Evolutionary conservation across 2,797 vertebrate species (phyloP), one percentile per base, ranked within the genome.

Genomic region (Siniperca obscura): DNA sequence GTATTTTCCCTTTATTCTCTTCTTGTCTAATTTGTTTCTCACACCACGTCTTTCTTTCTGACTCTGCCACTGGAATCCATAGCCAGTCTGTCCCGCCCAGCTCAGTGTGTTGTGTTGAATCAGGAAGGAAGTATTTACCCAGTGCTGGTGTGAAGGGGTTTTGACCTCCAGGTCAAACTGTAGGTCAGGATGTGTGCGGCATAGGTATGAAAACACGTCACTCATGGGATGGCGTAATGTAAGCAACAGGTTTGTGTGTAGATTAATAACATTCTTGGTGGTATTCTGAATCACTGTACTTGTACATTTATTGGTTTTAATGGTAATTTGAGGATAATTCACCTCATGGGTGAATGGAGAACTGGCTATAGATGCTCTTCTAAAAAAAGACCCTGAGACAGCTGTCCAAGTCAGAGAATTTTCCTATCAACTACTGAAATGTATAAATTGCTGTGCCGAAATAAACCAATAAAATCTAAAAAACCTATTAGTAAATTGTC

Each of bases 121-220:
- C 86, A 90, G 90, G 86, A 86, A 88, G 90, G 91, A 93, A 91
- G 92, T 89, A 93, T 92, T 93, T 92, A 91, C 88, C 84, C 77
- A 64, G 66, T 4, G 69, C 77, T 82, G 65, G 89, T 90, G 92
- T 92, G 89, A 94, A 91, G 60, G 77, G 89, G 90, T 86, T 73
- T 61, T 56, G 82, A 92, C 91, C 93, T 50, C 22, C 0, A n/a
- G 90, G 89, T 92, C 90, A 82, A 61, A 70, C 61, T 2, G 76
- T 75, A 87, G 88, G 89, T 87, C 80, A 89, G 90, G 87, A 90
- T 85, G 89, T 91, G 87, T 86, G 83, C 64, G 27, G 86, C 56
- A 57, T 61, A 78, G 30, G 82, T 75, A 85, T 78, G 87, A 81
- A 89, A 91, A 83, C 65, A 16, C 8, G 46, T 89, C 79, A 86